These are phyloP conservation scores for Cyanoramphus novaezelandiae DNA, from an alignment of 2,113 vertebrate genomes.

Conservation along the genomic window DNA sequence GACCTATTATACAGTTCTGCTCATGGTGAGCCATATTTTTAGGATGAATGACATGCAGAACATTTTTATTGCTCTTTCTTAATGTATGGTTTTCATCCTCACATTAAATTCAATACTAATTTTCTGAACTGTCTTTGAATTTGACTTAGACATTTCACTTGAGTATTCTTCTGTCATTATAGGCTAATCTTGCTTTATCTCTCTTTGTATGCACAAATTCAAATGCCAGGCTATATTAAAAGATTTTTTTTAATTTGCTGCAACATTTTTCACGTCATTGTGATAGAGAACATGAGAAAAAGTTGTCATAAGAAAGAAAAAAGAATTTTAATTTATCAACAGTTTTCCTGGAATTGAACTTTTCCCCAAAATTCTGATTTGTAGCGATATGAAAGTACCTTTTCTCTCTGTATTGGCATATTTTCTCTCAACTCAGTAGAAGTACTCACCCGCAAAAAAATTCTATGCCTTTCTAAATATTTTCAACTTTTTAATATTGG, in stretches of 20 bases:
- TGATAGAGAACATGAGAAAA: background rate
- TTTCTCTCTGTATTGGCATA: background rate
- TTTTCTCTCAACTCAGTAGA: background rate
- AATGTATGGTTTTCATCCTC: background rate
- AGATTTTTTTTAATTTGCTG: rapidly evolving
- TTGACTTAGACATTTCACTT: background rate
- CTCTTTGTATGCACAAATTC: background rate
- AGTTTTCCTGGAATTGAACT: background rate
- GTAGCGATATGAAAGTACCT: rapidly evolving
- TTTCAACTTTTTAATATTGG: background rate
- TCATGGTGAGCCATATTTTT: background rate
- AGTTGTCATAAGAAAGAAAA: background rate
- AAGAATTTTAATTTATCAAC: background rate
- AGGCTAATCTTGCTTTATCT: background rate
- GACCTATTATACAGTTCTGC: background rate
- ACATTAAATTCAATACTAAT: background rate
- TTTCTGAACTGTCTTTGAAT: background rate
- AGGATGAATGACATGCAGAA: background rate
- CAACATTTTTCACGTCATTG: background rate
- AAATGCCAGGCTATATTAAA: background rate
- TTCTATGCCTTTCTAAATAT: background rate
- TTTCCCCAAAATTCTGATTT: background rate
- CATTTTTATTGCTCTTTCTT: background rate
- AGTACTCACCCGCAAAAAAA: background rate
- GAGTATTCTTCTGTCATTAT: background rate